phyloP scores from a whole-genome alignment of 2,888 invertebrate genomes.

The Hypselothyrea guttata region DNA sequence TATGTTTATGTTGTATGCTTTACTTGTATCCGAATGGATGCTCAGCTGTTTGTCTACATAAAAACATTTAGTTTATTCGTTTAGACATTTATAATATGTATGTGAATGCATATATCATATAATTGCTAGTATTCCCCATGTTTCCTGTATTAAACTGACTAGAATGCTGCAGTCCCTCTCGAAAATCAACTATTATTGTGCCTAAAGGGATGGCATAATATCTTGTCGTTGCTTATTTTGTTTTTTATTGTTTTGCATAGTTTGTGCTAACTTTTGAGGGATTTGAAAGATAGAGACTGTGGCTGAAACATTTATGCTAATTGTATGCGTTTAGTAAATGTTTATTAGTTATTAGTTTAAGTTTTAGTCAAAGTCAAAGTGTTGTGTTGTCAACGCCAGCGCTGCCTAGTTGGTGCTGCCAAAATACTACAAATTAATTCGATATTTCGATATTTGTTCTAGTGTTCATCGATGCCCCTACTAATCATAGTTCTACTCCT shows the following conservation, averaged over 20 bases:
- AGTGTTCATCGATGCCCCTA: conserved; percentile 41
- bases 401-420: conserved; percentile 70
- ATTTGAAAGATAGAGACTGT: conserved; percentile 5
- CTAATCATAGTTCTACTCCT: conserved; percentile 10
- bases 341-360: conserved; percentile 8
- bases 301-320: conserved; percentile 61
- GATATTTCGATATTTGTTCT: conserved; percentile 22
- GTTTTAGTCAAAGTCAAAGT: conserved; percentile 27
- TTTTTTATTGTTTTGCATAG: not conserved
- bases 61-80: conserved; percentile 62
- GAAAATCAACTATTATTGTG: conserved; percentile 16
- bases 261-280: conserved; percentile 49
- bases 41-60: conserved; percentile 26
- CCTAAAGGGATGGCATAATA: conserved; percentile 5
- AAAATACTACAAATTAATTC: too few relatives aligned
- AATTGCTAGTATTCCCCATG: conserved; percentile 18
- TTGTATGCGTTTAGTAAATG: conserved; percentile 54
- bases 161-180: conserved; percentile 34
- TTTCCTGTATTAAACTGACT: conserved; percentile 41
- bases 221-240: not conserved
- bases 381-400: conserved; percentile 68
- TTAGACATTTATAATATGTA: conserved; percentile 57
- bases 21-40: conserved; percentile 35
- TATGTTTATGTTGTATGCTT: conserved; percentile 27
- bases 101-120: conserved; percentile 25